Base-by-base conservation (phyloP, 2,797 vertebrate genomes). In the Myiothlypis chrysogaster region DNA sequence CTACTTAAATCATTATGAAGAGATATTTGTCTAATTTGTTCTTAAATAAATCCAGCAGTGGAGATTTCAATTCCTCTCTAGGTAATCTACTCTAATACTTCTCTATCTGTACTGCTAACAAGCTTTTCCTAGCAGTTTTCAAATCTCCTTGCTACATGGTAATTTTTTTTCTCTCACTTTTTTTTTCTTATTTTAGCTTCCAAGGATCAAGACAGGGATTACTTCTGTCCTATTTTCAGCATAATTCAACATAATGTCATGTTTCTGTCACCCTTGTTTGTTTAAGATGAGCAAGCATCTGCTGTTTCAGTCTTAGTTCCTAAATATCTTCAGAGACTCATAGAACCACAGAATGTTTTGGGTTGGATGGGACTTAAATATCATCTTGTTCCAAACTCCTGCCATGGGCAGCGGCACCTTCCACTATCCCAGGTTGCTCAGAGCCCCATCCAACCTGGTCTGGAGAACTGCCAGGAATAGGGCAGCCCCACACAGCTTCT, bases 341-440 rank as follows among this genome's bases (percentile, higher is more conserved):
- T 1, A 19, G 39, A 46, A 60, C 7, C 18, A 81, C 10, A 47
- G 30, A 53, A 75, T 68, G 14, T 12, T 44, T 50, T 72, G 44
- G 16, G 8, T 50, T 59, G 22, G 37, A 50, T 44, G 9, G 16
- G 27, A 37, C 37, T 68, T 11, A 14, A 20, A 28, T 7, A 53
- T 12, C 8, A 23, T 14, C 30, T 8, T 0, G 0, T 68, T 68
- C 39, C 46, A 22, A 6, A 3, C 30, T 2, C 6, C n/a, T 66
- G 52, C 46, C 21, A 11, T 32, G 17, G 24, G 9, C 28, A 80
- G 68, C 24, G 60, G 59, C 8, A 25, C 2, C 1, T 80, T 14
- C 24, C 44, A 30, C 20, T 21, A 8, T 0, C 12, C 37, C 60
- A 87, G 44, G 2, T 17, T 65, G 20, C 44, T 73, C 60, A 1